A percentile compares a stretch with the other conserved stretches of the same genome.
These are phyloP conservation scores for Acanthosepion esculentum DNA, from an alignment of 2,888 invertebrate genomes.

Conservation along the genomic window DNA sequence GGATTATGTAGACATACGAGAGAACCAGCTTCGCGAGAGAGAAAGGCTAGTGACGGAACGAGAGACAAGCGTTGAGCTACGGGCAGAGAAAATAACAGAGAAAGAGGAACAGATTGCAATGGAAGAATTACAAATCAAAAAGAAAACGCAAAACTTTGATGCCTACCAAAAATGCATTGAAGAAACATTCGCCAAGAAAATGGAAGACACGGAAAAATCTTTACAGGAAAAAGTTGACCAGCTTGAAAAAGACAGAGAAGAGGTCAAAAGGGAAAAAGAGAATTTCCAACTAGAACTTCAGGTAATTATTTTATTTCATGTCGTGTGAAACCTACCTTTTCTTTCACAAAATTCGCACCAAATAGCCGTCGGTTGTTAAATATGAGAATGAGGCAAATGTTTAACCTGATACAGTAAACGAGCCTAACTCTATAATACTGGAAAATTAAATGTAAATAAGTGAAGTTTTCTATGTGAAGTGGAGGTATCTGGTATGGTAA, in stretches of 20 bases:
- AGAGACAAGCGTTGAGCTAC: slow-evolving; percentile 62
- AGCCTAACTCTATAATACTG: no score
- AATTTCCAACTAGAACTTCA: slow-evolving; percentile 65
- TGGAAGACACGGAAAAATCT: slow-evolving; percentile 56
- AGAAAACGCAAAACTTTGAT: slow-evolving; percentile 60
- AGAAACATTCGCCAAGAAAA: slow-evolving; percentile 57
- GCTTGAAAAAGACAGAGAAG: slow-evolving; percentile 56
- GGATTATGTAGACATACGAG: slow-evolving; percentile 67
- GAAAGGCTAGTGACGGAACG: slow-evolving; percentile 62
- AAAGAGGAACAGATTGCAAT: slow-evolving; percentile 62
- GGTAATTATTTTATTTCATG: slow-evolving; percentile 54
- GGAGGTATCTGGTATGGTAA: no score
- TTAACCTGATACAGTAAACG: no score
- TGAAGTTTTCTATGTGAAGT: no score
- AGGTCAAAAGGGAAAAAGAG: slow-evolving; percentile 62
- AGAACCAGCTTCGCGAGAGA: slow-evolving; percentile 63
- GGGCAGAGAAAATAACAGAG: slow-evolving; percentile 61
- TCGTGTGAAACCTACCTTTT: no score
- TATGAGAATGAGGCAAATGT: no score
- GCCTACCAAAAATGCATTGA: slow-evolving; percentile 62
- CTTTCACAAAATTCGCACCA: no score
- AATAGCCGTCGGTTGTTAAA: no score
- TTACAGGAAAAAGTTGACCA: slow-evolving; percentile 55
- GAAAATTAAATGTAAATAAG: no score
- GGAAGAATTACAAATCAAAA: slow-evolving; percentile 60